These are phyloP conservation scores for Cydia amplana DNA, from an alignment of 1,140 invertebrate species.

Conservation along the genomic window DNA sequence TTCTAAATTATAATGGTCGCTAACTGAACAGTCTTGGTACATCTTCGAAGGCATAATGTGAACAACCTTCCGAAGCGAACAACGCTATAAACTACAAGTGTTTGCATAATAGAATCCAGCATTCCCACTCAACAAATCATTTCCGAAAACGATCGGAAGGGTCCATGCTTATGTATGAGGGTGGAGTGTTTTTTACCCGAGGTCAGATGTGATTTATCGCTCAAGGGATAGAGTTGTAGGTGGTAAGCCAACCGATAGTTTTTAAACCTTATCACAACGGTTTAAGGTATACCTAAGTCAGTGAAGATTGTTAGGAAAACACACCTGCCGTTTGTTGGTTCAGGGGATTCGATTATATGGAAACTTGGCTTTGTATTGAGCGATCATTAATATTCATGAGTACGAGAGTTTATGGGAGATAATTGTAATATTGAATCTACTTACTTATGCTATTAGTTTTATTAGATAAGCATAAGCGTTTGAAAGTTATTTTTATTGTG, in stretches of 20 bases:
- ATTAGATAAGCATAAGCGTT: too few species aligned
- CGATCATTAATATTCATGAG: conserved; percentile 11
- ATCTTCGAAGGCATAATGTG: conserved; percentile 11
- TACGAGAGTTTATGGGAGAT: not conserved
- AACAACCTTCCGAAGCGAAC: not conserved
- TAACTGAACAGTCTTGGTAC: not conserved
- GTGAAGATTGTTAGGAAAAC: not conserved
- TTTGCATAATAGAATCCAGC: conserved; percentile 25
- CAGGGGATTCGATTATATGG: conserved; percentile 1
- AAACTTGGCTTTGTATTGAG: conserved; percentile 11
- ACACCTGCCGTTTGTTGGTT: not conserved
- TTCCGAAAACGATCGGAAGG: conserved; percentile 29
- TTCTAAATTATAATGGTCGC: not conserved
- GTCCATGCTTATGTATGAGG: conserved; percentile 32
- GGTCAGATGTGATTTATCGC: conserved; percentile 28
- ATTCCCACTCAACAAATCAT: conserved; percentile 31
- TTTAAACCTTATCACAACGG: not conserved
- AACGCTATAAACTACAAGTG: conserved; percentile 27
- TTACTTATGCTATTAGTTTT: not conserved
- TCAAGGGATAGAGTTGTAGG: conserved; percentile 17
- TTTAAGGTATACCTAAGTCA: not conserved
- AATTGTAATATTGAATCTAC: not conserved
- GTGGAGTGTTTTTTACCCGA: conserved; percentile 27
- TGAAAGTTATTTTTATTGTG: too few species aligned
- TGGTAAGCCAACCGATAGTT: not conserved